Conservation (phyloP, 2,113 vertebrate species). For the Miniopterus natalensis region DNA sequence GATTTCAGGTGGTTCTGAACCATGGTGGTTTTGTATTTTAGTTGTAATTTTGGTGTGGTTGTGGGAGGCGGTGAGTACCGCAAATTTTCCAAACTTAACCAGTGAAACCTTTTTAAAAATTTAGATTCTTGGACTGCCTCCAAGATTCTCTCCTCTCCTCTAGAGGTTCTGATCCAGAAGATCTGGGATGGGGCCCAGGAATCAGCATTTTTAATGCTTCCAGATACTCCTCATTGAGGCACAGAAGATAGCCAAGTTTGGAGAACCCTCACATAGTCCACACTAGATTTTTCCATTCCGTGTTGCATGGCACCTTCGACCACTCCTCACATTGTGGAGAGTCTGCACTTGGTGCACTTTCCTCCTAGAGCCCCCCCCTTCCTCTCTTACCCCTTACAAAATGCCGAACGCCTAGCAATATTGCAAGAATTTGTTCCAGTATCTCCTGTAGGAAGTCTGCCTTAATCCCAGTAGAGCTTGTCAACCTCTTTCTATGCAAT, state of each 20-base stretch:
- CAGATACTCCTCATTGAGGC: background rate
- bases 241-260: background rate
- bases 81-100: conserved; percentile 20
- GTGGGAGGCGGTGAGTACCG: too few species aligned
- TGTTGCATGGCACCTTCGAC: background rate
- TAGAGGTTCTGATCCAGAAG: background rate
- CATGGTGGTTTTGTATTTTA: too few species aligned
- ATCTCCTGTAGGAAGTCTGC: background rate
- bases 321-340: background rate
- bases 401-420: background rate
- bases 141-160: background rate
- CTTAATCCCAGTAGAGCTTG: background rate
- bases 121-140: background rate
- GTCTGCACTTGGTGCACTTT: background rate
- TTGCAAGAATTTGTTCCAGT: background rate
- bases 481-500: background rate
- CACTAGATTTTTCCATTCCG: background rate
- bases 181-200: background rate
- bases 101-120: background rate
- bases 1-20: too few species aligned
- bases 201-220: background rate
- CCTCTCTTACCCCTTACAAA: background rate
- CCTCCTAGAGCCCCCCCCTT: background rate
- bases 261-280: background rate
- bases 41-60: too few species aligned